Evolutionary conservation across 2,888 invertebrate genomes (phyloP).

Genomic region (Limnephilus auricula): DNA sequence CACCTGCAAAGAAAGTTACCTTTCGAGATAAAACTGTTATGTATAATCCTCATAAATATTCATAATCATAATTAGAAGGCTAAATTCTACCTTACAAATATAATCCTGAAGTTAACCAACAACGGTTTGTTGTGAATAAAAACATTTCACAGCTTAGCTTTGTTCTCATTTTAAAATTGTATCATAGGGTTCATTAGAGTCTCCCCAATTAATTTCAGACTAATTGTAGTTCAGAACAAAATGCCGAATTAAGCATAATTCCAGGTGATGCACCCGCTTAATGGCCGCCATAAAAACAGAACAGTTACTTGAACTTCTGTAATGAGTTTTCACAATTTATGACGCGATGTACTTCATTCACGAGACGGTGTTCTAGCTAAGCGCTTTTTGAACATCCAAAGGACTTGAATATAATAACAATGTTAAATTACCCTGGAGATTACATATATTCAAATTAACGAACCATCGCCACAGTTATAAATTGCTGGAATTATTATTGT

Average conservation of each 20-base stretch:
- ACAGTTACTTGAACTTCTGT: conserved; percentile 13
- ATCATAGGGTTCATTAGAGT: not conserved
- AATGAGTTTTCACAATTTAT: conserved; percentile 46
- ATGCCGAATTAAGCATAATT: conserved; percentile 28
- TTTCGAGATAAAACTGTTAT: not conserved
- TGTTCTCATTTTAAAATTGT: not conserved
- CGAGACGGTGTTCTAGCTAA: not conserved
- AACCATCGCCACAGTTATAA: not conserved
- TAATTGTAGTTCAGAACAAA: conserved; percentile 8
- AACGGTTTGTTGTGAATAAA: not conserved
- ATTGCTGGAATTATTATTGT: not conserved
- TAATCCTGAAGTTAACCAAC: not conserved
- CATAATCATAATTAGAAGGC: not conserved
- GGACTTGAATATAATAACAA: not conserved
- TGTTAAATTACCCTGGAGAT: conserved; percentile 2
- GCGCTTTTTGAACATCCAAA: conserved; percentile 1
- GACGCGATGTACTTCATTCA: conserved; percentile 13
- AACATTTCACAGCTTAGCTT: not conserved
- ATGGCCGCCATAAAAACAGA: conserved; percentile 34
- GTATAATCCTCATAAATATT: not conserved
- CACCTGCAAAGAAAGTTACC: not conserved
- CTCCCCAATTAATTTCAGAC: conserved; percentile 4
- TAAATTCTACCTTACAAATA: not conserved
- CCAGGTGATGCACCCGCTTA: conserved; percentile 39
- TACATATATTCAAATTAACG: not conserved